Conservation (phyloP, 2,113 vertebrate genomes). For the Coptodon bakossiorum region DNA sequence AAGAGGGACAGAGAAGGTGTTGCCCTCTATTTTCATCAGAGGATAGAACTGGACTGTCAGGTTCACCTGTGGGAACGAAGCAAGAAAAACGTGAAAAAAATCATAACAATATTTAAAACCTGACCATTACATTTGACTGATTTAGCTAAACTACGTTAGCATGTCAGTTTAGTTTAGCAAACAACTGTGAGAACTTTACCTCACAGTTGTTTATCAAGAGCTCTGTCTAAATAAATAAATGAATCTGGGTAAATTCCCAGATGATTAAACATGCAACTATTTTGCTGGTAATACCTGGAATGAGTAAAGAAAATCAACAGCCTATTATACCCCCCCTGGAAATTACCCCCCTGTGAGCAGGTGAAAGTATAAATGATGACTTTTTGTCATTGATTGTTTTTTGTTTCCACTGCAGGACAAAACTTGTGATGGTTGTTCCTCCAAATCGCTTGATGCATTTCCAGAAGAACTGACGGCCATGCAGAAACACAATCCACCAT, state of each 20-base stretch:
- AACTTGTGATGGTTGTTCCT: slow-evolving; percentile 53
- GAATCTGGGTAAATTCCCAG: too few relatives aligned
- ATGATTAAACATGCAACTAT: too few relatives aligned
- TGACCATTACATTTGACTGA: not conserved
- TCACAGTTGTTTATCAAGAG: not conserved
- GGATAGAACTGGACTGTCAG: slow-evolving; percentile 57
- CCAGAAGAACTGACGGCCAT: slow-evolving; percentile 51
- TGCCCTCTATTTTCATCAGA: slow-evolving; percentile 31
- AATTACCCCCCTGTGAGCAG: not conserved
- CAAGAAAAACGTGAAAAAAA: not conserved
- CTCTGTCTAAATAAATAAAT: too few relatives aligned
- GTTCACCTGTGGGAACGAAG: slow-evolving; percentile 57
- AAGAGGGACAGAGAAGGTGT: slow-evolving; percentile 58
- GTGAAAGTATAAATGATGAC: accelerated
- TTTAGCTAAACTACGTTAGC: not conserved
- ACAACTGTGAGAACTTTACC: slow-evolving; percentile 36
- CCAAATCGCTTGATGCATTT: slow-evolving; percentile 51
- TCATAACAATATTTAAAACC: not conserved
- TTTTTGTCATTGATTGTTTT: accelerated
- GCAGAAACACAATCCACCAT: slow-evolving; percentile 72
- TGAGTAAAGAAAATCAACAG: too few relatives aligned
- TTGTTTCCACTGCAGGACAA: slow-evolving; percentile 52
- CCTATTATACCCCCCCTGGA: too few relatives aligned
- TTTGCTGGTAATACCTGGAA: too few relatives aligned
- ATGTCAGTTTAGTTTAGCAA: not conserved